Evolutionary conservation across 2,113 vertebrate species (phyloP).

Genomic region (Myotis davidii): DNA sequence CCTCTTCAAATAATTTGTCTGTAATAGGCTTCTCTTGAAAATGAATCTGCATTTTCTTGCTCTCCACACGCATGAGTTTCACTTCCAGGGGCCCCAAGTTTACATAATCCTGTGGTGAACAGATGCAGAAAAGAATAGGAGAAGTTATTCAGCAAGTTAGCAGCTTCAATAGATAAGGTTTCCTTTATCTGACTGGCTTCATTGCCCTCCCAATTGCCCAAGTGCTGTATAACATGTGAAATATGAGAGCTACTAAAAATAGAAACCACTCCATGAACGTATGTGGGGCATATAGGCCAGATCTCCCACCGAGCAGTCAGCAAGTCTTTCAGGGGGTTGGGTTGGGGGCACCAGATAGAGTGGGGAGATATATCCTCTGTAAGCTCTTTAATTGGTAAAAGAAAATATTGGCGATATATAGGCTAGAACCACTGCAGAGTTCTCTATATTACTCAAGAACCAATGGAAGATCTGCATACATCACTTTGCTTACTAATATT

Average conservation of each 20-base stretch:
- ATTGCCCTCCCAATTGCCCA: not conserved
- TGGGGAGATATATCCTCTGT: not conserved
- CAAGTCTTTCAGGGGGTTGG: not conserved
- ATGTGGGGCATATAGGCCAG: not conserved
- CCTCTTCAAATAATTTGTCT: conserved; percentile 36
- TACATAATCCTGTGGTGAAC: conserved; percentile 75
- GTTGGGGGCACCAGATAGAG: not conserved
- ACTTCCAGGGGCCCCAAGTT: conserved; percentile 83
- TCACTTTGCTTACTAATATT: not conserved
- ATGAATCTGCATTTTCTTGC: conserved; percentile 83
- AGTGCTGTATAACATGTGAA: not conserved
- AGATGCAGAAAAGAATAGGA: conserved; percentile 55
- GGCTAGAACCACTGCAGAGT: not conserved
- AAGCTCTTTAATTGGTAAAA: not conserved
- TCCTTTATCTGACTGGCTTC: conserved; percentile 2
- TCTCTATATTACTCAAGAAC: conserved; percentile 15
- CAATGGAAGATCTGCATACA: not conserved
- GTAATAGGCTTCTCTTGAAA: conserved; percentile 68
- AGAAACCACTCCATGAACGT: not conserved
- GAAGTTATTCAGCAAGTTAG: not conserved
- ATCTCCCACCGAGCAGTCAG: not conserved
- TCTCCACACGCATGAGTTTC: conserved; percentile 82
- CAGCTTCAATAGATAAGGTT: not conserved
- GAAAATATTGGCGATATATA: not conserved
- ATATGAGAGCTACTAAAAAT: not conserved